A percentile compares a stretch with the other conserved stretches of the same genome.
These are phyloP conservation scores for Anodontia alba DNA, from an alignment of 2,888 invertebrate genomes.

Conservation along the genomic window DNA sequence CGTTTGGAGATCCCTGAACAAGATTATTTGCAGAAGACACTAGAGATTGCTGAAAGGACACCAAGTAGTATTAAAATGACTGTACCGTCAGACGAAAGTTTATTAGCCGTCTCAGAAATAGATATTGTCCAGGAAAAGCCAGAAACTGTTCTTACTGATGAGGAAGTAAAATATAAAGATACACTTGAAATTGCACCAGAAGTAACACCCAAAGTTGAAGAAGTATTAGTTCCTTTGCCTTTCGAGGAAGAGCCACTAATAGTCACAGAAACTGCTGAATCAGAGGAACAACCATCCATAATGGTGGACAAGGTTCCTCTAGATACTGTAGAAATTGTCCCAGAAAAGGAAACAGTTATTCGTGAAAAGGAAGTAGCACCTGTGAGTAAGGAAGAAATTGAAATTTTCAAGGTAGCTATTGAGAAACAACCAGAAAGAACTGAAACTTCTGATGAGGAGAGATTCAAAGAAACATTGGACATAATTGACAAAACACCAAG, in stretches of 20 bases:
- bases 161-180: constrained; percentile 21
- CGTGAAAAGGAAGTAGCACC: constrained; percentile 26
- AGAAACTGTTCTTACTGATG: not conserved
- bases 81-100: constrained; percentile 27
- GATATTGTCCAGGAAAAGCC: constrained; percentile 7
- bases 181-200: constrained; percentile 45
- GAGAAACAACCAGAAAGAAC: constrained; percentile 37
- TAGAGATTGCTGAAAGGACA: not conserved
- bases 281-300: constrained; percentile 46
- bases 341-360: constrained; percentile 25
- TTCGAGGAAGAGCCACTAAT: not conserved
- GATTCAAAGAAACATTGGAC: constrained; percentile 24
- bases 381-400: constrained; percentile 21
- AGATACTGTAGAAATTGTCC: constrained; percentile 45
- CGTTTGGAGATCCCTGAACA: not conserved
- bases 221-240: constrained; percentile 30
- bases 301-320: not conserved
- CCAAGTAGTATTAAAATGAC: constrained; percentile 14
- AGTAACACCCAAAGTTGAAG: constrained; percentile 24
- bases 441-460: constrained; percentile 17
- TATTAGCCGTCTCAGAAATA: not conserved
- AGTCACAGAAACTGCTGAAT: constrained; percentile 27
- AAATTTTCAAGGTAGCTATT: constrained; percentile 63
- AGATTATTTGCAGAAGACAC: not conserved
- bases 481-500: not conserved